Evolutionary conservation across 2,888 invertebrate genomes (phyloP).

Genomic region (Rapana venosa): DNA sequence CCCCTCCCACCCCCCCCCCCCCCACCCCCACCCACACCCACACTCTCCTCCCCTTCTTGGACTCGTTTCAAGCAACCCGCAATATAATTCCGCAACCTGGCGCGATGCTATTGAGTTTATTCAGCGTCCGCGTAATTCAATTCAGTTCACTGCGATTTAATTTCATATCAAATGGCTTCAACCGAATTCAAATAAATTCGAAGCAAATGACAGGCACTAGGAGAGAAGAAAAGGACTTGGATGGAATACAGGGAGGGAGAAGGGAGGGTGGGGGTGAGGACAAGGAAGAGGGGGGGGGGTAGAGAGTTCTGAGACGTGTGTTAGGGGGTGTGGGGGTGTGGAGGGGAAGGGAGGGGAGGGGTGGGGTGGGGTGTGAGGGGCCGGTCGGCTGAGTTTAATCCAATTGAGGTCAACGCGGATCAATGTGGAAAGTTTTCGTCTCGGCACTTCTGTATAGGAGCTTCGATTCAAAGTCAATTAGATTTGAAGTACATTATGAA

Average conservation of each 20-base stretch:
- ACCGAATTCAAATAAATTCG: constrained; percentile 38
- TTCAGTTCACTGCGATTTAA: constrained; percentile 37
- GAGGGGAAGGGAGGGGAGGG: not conserved
- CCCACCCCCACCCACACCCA: too few species aligned
- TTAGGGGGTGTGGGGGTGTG: not conserved
- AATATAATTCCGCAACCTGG: constrained; percentile 28
- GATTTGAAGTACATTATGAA: constrained; percentile 33
- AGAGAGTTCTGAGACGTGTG: not conserved
- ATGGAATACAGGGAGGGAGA: not conserved
- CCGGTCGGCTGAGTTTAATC: constrained; percentile 27
- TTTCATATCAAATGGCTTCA: constrained; percentile 39
- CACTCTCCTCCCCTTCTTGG: too few species aligned
- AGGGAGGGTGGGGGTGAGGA: not conserved
- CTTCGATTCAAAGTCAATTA: constrained; percentile 32
- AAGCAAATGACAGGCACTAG: constrained; percentile 17
- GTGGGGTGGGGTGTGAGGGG: not conserved
- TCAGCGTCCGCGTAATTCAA: constrained; percentile 21
- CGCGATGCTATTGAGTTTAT: constrained; percentile 23
- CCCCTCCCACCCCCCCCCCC: not conserved
- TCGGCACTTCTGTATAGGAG: constrained; percentile 6
- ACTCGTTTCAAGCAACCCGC: not conserved
- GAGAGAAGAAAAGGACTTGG: not conserved
- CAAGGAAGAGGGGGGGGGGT: too few species aligned
- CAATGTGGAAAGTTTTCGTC: not conserved
- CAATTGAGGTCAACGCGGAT: constrained; percentile 26